Evolutionary conservation across 2,888 invertebrate genomes (phyloP), one percentile per base, ranked within the genome.

Genomic region (Strigamia crassipes): DNA sequence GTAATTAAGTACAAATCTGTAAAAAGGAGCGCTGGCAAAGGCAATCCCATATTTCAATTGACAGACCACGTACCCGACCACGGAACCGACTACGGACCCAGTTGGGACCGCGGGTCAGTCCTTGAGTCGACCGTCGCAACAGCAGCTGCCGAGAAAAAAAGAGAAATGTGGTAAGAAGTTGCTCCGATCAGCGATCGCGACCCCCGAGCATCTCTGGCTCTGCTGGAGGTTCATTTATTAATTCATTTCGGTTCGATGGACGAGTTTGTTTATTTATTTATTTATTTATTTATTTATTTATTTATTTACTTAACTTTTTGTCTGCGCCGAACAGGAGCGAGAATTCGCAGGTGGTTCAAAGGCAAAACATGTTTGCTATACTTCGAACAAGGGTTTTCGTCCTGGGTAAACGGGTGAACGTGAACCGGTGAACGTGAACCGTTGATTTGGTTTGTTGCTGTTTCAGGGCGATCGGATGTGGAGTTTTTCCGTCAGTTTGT

Each of bases 391-490:
- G 84, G 85, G 42, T 84, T 88, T 41, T 88, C 89, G 61, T 87
- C 88, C 83, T 89, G 89, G 89, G 87, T 86, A 84, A n/a, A n/a
- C n/a, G n/a, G n/a, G n/a, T n/a, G n/a, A n/a, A n/a, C n/a, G n/a
- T n/a, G n/a, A n/a, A n/a, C n/a, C n/a, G n/a, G n/a, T n/a, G 38
- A 0, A 2, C 27, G 31, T 27, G 8, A 15, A n/a, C n/a, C 4
- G 15, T 15, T 1, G 3, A 27, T 10, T 15, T 51, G n/a, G n/a
- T 51, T n/a, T n/a, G 1, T 4, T 51, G n/a, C n/a, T n/a, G 13
- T 56, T 56, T 56, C 21, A 88, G 89, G 90, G 90, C 31, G 90
- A 90, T 85, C 87, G 90, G 31, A 89, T 90, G 89, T 90, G 90
- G 90, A 85, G 86, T 80, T 90, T 90, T 86, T 89, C 90, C 13